Evolutionary conservation across 2,113 vertebrate genomes (phyloP).

Genomic region (Pipra filicauda): DNA sequence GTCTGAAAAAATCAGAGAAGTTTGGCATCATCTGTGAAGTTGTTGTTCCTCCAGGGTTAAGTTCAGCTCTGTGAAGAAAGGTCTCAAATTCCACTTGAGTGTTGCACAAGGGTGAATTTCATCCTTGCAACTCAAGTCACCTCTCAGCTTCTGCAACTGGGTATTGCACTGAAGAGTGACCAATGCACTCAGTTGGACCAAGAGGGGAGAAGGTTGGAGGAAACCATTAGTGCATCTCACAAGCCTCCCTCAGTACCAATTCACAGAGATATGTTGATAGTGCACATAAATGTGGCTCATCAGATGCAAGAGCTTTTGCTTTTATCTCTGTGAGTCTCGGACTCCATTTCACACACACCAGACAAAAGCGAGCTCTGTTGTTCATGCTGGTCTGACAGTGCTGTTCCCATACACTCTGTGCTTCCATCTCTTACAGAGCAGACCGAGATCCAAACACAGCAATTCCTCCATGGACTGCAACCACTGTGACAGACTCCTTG

Average conservation of each 20-base stretch:
- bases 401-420: background rate
- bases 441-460: background rate
- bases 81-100: background rate
- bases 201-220: background rate
- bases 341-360: background rate
- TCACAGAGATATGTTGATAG: background rate
- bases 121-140: background rate
- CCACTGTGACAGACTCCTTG: rapidly evolving
- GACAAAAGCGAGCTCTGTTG: background rate
- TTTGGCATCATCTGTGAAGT: background rate
- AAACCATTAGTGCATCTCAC: background rate
- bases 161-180: background rate
- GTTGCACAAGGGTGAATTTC: background rate
- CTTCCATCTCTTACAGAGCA: background rate
- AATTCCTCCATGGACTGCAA: background rate
- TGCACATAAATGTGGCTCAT: background rate
- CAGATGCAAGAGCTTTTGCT: background rate
- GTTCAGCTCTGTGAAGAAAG: background rate
- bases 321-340: background rate
- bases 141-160: background rate
- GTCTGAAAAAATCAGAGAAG: background rate
- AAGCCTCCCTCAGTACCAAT: background rate
- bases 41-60: background rate
- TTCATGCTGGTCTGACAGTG: background rate
- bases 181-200: background rate